Conservation (phyloP, 2,113 vertebrate genomes). For the Perca schrenkii region DNA sequence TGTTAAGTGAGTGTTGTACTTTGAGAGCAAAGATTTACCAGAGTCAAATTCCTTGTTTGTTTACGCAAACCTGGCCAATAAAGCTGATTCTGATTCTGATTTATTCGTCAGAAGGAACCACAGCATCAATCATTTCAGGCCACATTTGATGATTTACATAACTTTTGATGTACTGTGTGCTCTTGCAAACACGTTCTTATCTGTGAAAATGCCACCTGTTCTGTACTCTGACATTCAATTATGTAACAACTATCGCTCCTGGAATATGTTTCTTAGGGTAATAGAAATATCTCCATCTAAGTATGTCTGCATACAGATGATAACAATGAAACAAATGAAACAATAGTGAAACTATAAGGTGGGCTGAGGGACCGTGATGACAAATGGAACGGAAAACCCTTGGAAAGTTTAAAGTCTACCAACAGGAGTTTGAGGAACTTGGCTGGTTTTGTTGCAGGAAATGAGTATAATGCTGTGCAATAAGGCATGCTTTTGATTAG, state of each 20-base stretch:
- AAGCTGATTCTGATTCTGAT: too few species aligned
- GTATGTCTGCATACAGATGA: not conserved
- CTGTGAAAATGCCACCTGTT: slow-evolving; percentile 18
- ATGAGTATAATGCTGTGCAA: not conserved
- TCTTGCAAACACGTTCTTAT: not conserved
- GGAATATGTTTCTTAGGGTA: not conserved
- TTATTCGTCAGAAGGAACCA: not conserved
- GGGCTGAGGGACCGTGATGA: not conserved
- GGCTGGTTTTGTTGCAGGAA: not conserved
- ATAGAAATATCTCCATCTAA: not conserved
- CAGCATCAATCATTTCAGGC: not conserved
- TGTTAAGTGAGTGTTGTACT: too few species aligned
- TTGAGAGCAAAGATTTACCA: too few species aligned
- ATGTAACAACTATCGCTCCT: not conserved
- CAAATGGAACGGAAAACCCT: slow-evolving; percentile 6
- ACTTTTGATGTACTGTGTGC: not conserved
- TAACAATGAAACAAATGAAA: not conserved
- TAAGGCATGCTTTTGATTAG: too few species aligned
- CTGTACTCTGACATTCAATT: not conserved
- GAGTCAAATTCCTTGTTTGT: too few species aligned
- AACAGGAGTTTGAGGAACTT: not conserved
- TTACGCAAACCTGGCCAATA: too few species aligned
- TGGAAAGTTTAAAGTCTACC: not conserved
- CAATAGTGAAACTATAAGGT: not conserved
- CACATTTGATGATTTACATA: not conserved